Evolutionary conservation across 2,113 vertebrate genomes (phyloP).

Genomic region (Grammomys dolichurus): DNA sequence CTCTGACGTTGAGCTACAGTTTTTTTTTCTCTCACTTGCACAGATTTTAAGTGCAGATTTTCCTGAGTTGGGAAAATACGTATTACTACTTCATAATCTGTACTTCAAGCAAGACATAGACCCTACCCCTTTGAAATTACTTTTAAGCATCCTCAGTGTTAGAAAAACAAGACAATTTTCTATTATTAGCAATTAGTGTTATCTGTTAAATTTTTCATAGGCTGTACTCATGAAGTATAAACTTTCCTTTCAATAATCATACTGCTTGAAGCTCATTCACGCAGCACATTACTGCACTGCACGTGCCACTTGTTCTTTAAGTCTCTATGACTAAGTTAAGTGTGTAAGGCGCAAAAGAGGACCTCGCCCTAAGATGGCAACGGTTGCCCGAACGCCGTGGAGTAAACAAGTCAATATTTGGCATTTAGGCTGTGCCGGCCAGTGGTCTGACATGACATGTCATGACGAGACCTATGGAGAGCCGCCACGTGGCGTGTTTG

Average conservation of each 20-base stretch:
- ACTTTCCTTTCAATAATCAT: background rate
- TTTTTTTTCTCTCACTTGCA: too few species aligned
- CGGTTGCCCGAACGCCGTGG: too few species aligned
- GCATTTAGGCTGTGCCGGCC: too few species aligned
- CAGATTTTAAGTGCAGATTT: background rate
- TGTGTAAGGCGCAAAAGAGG: too few species aligned
- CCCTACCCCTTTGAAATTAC: background rate
- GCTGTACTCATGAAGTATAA: background rate
- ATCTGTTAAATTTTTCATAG: background rate
- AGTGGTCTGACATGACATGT: too few species aligned
- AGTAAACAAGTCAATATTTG: too few species aligned
- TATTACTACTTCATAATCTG: background rate
- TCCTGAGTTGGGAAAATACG: background rate
- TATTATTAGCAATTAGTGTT: background rate
- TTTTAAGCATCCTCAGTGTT: background rate
- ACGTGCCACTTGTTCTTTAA: background rate
- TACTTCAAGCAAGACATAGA: background rate
- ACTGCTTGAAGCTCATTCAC: background rate
- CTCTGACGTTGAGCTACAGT: background rate
- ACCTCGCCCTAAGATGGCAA: too few species aligned
- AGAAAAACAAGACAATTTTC: constrained; percentile 21
- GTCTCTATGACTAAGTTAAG: background rate
- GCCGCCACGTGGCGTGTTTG: too few species aligned
- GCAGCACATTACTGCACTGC: background rate
- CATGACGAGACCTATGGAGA: too few species aligned